Base-by-base conservation (phyloP, 30 jellyfish, hydroid and myxozoan genomes). In the Pelagia noctiluca region DNA sequence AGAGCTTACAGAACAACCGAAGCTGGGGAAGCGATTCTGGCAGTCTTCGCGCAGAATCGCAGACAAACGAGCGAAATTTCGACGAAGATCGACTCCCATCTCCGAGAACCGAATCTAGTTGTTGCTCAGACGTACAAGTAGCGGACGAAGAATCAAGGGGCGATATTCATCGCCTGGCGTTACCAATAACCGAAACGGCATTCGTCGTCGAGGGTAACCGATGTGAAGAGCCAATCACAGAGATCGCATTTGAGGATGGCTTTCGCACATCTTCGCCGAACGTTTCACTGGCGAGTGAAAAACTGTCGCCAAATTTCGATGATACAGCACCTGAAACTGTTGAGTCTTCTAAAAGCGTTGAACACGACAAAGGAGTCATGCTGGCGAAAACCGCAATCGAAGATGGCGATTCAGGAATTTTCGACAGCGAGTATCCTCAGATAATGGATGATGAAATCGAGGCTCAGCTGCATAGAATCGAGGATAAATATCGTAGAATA, bases 361-460 rank as follows among this genome's bases (percentile, higher is more conserved):
- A 32, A 32, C 32, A 67, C 19, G 34, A n/a, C 13, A 10, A 25
- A 23, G 80, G 34, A 8, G 80, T 28, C 19, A 47, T 13, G 7
- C 31, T 18, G 2, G 50, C 22, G 7, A 26, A 32, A 12, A 16
- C 86, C 1, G 25, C 35, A 1, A 71, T 28, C 28, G 80, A 82
- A 46, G 92, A 82, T 23, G 80, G 19, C 3, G 92, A 82, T 47
- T 82, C 92, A 2, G 86, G 84, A 11, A 16, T 69, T 35, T 82
- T 69, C 48, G 80, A 74, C 33, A 82, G 61, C 46, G 83, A 69
- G 34, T 13, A 50, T 16, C 11, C 80, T 46, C 81, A 35, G 22
- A 23, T 79, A 19, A 50, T 67, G 0, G 83, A 49, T 48, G 11
- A 69, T 50, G 81, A 69, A 19, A 82, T 82, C 21, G 92, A 82